phyloP scores from a whole-genome alignment of 2,113 vertebrate genomes.

The Telmatochromis sp. region DNA sequence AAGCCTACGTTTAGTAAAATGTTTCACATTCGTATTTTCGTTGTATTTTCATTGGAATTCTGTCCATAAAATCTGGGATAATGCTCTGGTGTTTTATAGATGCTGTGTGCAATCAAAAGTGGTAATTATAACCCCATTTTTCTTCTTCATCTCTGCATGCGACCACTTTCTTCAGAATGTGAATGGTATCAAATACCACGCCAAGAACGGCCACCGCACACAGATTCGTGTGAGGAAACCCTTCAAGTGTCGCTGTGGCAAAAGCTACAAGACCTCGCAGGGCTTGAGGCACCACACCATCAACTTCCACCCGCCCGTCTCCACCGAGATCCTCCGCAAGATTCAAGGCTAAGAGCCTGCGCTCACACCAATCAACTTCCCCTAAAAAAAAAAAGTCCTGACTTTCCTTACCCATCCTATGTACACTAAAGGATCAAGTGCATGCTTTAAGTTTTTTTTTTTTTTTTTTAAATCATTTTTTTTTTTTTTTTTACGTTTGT shows the following conservation, averaged over 20 bases:
- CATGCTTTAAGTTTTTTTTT: conserved; percentile 77
- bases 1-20: neutral
- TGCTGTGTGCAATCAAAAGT: neutral
- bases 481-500: no score
- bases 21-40: neutral
- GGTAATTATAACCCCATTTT: neutral
- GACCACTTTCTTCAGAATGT: conserved; percentile 79
- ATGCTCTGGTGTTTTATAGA: neutral
- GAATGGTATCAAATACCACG: conserved; percentile 98
- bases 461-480: neutral
- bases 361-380: neutral
- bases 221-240: conserved; percentile 98
- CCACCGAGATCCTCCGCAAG: conserved; percentile 95
- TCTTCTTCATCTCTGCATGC: neutral
- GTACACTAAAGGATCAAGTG: conserved; percentile 77
- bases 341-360: conserved; percentile 85
- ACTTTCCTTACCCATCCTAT: conserved; percentile 62
- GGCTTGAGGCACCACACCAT: conserved; percentile 99
- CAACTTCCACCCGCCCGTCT: conserved; percentile 97
- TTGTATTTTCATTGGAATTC: neutral
- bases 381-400: conserved; percentile 8
- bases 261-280: conserved; percentile 99
- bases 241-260: conserved; percentile 98
- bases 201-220: conserved; percentile 98
- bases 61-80: neutral